Evolutionary conservation across 37 sponge, comb jelly and placozoan species (phyloP).

Genomic region (Halichondria panicea): DNA sequence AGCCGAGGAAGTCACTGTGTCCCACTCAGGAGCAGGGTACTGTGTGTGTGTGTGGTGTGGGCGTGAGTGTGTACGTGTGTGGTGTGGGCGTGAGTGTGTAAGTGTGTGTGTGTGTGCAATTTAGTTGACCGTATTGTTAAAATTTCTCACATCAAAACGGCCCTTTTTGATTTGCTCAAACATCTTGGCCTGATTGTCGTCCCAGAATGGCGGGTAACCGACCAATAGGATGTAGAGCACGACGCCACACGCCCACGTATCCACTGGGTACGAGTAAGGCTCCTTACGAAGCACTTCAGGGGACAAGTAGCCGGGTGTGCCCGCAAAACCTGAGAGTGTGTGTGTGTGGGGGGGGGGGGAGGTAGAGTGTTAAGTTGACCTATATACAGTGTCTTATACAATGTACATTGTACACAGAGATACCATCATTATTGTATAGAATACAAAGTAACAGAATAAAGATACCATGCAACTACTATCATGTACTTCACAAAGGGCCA

Average conservation of each 20-base stretch:
- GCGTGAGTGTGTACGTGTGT: no score
- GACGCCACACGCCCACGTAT: constrained; percentile 93
- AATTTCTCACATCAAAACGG: constrained; percentile 57
- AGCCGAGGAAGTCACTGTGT: constrained; percentile 85
- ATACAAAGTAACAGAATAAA: neutral
- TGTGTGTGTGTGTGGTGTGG: no score
- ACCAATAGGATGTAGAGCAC: constrained; percentile 92
- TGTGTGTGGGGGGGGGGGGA: neutral
- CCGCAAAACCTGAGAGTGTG: constrained; percentile 89
- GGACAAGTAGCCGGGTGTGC: constrained; percentile 95
- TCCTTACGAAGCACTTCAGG: constrained; percentile 92
- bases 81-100: constrained; percentile 7
- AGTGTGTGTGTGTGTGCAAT: no score
- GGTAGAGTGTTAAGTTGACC: no score
- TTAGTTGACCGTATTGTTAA: no score
- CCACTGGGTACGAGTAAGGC: constrained; percentile 84
- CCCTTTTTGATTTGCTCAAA: constrained; percentile 85
- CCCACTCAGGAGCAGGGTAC: constrained; percentile 96
- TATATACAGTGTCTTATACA: no score
- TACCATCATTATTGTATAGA: no score
- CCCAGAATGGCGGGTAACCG: constrained; percentile 99
- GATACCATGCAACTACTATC: neutral
- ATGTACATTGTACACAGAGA: no score
- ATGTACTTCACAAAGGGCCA: no score
- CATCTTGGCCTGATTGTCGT: constrained; percentile 83